Evolutionary conservation across 2,888 invertebrate species (phyloP), one percentile per base, ranked within the genome.

Genomic region (Torymus auratus): DNA sequence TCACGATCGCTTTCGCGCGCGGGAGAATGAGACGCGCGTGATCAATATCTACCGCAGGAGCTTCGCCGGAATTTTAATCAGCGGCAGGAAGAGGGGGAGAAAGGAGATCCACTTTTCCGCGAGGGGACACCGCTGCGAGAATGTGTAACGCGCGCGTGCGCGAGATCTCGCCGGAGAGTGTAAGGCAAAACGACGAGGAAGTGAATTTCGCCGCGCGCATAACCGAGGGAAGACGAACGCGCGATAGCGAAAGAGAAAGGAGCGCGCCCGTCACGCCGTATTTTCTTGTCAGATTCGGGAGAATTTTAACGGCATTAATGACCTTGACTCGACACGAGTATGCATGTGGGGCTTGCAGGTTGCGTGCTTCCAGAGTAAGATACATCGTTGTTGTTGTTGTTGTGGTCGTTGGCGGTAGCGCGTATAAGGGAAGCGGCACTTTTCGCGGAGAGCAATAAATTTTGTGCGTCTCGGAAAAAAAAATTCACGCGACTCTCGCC

Each of bases 61-160:
- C 23, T 28, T 58, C 65, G 50, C 17, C 53, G 61, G 76, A 78
- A 71, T 71, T 70, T 78, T 78, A 78, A 78, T 71, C 64, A 69
- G 62, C 7, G 28, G 7, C 7, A 28, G 28, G 28, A 28, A 28
- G 28, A 28, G 7, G 28, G 7, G 28, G 7, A 28, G 28, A 12
- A 11, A 41, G 41, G 17, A 62, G 41, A 62, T 50, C 41, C 14
- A 28, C 64, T 72, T 72, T 64, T n/a, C 55, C 17, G 56, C n/a
- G n/a, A 13, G 17, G 23, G 5, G 2, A 68, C 7, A 68, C 7
- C 10, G 14, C 14, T 67, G 28, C 7, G 28, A 2, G 7, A 5
- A 20, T 17, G 20, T 12, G 17, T 50, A 12, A 13, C 23, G 23
- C 20, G 61, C 3, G 55, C 20, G 53, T 2, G 2, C 50, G 65